Evolutionary conservation across 2,797 vertebrate genomes (phyloP).

Genomic region (Aplochiton taeniatus): DNA sequence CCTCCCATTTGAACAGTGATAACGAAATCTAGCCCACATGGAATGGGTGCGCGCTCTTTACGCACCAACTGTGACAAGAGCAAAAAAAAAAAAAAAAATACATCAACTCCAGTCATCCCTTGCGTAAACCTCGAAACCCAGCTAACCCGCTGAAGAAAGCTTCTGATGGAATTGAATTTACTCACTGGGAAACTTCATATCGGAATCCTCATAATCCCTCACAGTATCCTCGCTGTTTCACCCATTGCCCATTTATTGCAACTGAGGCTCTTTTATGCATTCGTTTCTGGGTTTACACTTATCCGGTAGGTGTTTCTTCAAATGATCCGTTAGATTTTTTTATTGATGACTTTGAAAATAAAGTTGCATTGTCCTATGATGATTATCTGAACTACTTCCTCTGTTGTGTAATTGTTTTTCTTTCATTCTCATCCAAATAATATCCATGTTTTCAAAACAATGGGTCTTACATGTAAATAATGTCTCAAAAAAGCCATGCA

Average conservation of each 20-base stretch:
- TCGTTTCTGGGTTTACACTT: conserved; percentile 69
- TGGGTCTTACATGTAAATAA: conserved; percentile 62
- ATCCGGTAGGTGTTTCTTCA: conserved; percentile 80
- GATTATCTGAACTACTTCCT: conserved; percentile 70
- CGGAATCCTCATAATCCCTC: conserved; percentile 69
- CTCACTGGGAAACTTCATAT: conserved; percentile 82
- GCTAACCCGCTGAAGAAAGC: conserved; percentile 42
- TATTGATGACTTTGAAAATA: conserved; percentile 76
- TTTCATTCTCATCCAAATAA: conserved; percentile 75
- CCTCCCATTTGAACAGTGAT: conserved; percentile 61
- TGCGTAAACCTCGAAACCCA: conserved; percentile 60
- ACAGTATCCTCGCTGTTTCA: conserved; percentile 69
- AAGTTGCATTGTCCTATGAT: conserved; percentile 72
- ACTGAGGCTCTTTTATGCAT: conserved; percentile 78
- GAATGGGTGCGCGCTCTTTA: conserved; percentile 49
- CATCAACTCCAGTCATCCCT: conserved; percentile 42
- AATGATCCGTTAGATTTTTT: conserved; percentile 58
- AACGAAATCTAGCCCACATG: conserved; percentile 46
- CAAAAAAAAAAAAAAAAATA: conserved; percentile 42
- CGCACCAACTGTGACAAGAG: conserved; percentile 31
- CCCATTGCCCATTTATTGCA: conserved; percentile 78
- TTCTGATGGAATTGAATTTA: conserved; percentile 61
- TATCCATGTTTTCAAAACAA: conserved; percentile 63
- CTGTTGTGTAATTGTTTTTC: conserved; percentile 64
- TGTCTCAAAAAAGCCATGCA: conserved; percentile 32